phyloP scores from a whole-genome alignment of 2,113 vertebrate genomes.

The Butorides virescens region DNA sequence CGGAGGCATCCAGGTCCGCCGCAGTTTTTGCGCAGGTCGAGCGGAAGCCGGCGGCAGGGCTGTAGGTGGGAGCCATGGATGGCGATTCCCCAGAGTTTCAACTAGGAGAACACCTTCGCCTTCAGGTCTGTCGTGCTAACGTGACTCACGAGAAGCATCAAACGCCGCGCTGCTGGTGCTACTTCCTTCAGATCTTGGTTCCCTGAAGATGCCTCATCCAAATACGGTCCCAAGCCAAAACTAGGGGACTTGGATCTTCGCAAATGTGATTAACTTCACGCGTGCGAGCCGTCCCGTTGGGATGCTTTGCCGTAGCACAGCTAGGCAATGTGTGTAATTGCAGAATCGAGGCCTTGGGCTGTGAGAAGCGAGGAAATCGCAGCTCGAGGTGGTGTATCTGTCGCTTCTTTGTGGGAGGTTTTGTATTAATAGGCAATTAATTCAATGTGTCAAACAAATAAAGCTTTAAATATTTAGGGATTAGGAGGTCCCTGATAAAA shows the following conservation, averaged over 20 bases:
- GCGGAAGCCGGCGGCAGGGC: not conserved
- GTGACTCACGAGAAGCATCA: not conserved
- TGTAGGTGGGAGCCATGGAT: rapidly evolving
- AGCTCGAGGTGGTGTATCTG: not conserved
- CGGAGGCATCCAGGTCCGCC: rapidly evolving
- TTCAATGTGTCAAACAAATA: conserved; percentile 17
- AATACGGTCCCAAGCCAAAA: not conserved
- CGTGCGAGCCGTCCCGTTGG: not conserved
- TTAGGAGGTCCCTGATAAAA: not conserved
- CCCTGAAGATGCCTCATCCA: conserved; percentile 7
- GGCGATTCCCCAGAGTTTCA: not conserved
- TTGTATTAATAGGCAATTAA: not conserved
- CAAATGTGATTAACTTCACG: not conserved
- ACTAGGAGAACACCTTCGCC: not conserved
- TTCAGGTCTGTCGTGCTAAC: not conserved
- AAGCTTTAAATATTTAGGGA: not conserved
- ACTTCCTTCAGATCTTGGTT: not conserved
- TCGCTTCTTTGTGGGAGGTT: not conserved
- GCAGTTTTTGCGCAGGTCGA: not conserved
- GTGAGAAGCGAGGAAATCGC: not conserved
- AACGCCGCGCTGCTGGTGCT: not conserved
- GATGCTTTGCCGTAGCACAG: not conserved
- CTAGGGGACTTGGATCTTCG: not conserved
- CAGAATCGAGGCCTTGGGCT: conserved; percentile 3
- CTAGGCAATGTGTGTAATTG: conserved; percentile 23